Evolutionary conservation across 1,140 invertebrate genomes (phyloP), one percentile per base, ranked within the genome.

Genomic region (Cotesia glomerata): DNA sequence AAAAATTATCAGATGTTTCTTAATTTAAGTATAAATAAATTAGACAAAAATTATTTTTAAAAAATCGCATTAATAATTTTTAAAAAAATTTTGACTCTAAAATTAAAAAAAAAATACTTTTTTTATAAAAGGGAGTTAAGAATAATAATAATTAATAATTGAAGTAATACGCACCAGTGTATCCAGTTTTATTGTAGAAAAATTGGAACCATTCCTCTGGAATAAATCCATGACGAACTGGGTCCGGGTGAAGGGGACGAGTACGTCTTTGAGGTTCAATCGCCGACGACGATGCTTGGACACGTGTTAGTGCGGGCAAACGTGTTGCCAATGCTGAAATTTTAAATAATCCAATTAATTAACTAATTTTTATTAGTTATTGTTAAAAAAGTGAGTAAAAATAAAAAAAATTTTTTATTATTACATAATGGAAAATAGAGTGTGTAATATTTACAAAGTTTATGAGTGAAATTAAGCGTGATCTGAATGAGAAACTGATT

Each of bases 161-260:
- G 7, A 45, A 32, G 66, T 66, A 11, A 26, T 69, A 34, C 73
- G 73, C 76, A 80, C 94, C 93, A 72, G 93, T 93, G 59, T 93
- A 96, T 84, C 97, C 97, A 78, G 96, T 98, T 89, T 98, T 98
- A 54, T 93, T 91, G 84, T 98, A 97, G 83, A 99, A 96, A 78
- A 94, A 91, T 78, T 93, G 90, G 87, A 98, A 98, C 96, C 96
- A 99, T 89, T 95, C 93, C 78, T 98, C 96, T 62, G 97, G 97
- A 76, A 99, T 83, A 78, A 98, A 95, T 64, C 94, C 95, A 79
- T 96, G 84, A 59, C 96, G 91, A 49, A 96, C 94, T 85, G 80
- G 92, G 85, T 75, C 75, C 69, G 81, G 75, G 45, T 85, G 35
- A 45, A 78, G 73, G 1, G 75, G 76, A 58, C 83, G 81, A 45